Evolutionary conservation across 2,888 invertebrate genomes (phyloP), one percentile per base, ranked within the genome.

Genomic region (Mesochorus sp.): DNA sequence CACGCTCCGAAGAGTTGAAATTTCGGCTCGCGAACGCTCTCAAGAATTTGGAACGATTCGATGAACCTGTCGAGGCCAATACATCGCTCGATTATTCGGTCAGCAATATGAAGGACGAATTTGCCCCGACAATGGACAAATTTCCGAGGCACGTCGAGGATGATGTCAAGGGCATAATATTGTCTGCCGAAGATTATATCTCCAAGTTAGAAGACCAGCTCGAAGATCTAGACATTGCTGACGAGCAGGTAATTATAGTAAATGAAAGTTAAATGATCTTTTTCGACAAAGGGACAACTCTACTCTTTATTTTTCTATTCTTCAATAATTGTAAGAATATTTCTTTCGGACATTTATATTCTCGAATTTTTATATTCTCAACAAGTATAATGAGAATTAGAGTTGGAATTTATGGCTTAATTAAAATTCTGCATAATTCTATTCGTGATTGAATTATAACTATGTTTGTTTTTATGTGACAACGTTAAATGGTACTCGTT

Each of bases 121-220:
- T 64, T 14, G 4, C 62, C n/a, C 47, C 47, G 4, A 66, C 51
- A 5, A 66, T 61, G 44, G 59, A 74, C 42, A 61, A 76, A 70
- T 75, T 83, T 19, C 80, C 84, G 28, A 68, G 62, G 8, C 76
- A 82, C 21, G 74, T 84, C 26, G 80, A 83, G 39, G 82, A 81
- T 6, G 80, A 82, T 71, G 75, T 84, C 1, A 82, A 79, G 51
- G 80, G 80, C 39, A 84, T 84, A 1, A 79, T 85, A 31, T 68
- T 79, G 19, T 83, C 85, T 12, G 83, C 84, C 10, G 75, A 84
- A 53, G 85, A 86, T 5, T 85, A 86, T 59, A 77, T 84, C 37
- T 68, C 44, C 6, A 86, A 85, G 49, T 76, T 86, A 55, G 78
- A 84, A 55, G 84, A 81, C 34, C 85, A 86, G 68, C 75, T 86